These are phyloP conservation scores for Pipistrellus kuhlii DNA, from an alignment of 2,797 vertebrate genomes.

Conservation along the genomic window DNA sequence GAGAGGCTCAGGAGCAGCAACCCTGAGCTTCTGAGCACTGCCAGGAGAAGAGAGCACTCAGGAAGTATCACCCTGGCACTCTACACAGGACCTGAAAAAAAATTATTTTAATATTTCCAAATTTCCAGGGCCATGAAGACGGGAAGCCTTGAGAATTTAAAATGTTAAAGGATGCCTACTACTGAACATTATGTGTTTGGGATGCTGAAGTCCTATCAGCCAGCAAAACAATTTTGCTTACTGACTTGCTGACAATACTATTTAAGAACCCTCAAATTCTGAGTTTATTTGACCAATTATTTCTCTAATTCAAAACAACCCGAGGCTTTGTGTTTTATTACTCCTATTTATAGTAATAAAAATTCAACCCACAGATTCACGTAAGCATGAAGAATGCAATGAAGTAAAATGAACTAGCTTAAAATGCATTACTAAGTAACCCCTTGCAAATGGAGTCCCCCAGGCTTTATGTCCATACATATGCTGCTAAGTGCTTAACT, in stretches of 20 bases:
- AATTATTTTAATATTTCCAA: neutral
- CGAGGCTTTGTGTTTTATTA: conserved; percentile 57
- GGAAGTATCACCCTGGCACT: too few relatives aligned
- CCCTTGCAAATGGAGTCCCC: conserved; percentile 15
- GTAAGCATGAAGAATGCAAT: conserved; percentile 59
- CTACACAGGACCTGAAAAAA: neutral
- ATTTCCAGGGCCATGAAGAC: neutral
- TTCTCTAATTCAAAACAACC: conserved; percentile 56
- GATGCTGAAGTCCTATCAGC: conserved; percentile 1
- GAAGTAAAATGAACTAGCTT: conserved; percentile 53
- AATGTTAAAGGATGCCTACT: conserved; percentile 3
- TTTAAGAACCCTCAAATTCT: conserved; percentile 47
- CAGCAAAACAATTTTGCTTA: conserved; percentile 41
- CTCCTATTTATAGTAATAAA: conserved; percentile 71
- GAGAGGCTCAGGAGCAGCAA: neutral
- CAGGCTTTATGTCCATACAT: conserved; percentile 18
- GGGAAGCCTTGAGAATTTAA: neutral
- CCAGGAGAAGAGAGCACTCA: rapidly evolving
- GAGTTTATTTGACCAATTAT: conserved; percentile 66
- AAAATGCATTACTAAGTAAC: conserved; percentile 62
- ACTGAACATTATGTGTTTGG: neutral
- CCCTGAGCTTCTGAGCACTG: neutral
- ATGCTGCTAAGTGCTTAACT: conserved; percentile 10
- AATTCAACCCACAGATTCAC: conserved; percentile 54
- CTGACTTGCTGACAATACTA: conserved; percentile 64